phyloP scores from a whole-genome alignment of 2,888 invertebrate genomes.

The Stenurella melanura region DNA sequence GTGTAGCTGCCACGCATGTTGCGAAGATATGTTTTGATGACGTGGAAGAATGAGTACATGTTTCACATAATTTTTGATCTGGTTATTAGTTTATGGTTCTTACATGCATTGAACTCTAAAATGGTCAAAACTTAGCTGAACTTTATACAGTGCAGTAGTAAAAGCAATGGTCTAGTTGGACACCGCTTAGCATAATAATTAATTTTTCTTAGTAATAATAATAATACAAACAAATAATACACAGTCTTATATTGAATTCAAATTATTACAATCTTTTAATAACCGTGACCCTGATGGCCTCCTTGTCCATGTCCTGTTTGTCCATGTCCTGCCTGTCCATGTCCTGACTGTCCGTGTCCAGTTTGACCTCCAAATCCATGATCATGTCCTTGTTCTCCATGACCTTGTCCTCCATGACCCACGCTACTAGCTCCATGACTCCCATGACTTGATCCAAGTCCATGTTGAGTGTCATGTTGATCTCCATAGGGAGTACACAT shows the following conservation, averaged over 20 bases:
- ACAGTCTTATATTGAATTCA: not conserved
- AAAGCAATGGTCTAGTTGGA: too few relatives aligned
- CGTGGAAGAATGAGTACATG: too few relatives aligned
- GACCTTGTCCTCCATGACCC: not conserved
- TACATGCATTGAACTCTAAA: too few relatives aligned
- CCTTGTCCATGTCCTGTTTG: not conserved
- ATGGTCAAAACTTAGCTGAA: too few relatives aligned
- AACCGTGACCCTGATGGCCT: not conserved
- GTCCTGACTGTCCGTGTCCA: not conserved
- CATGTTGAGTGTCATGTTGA: not conserved
- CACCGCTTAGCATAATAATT: too few relatives aligned
- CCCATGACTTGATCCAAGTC: not conserved
- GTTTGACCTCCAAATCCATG: not conserved
- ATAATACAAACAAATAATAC: too few relatives aligned
- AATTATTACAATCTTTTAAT: conserved; percentile 10
- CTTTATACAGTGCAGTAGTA: too few relatives aligned
- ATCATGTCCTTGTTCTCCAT: not conserved
- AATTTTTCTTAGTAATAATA: too few relatives aligned
- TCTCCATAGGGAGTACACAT: not conserved
- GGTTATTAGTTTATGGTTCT: too few relatives aligned
- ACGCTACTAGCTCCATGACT: not conserved
- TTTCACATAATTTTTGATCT: too few relatives aligned
- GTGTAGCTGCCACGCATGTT: too few relatives aligned
- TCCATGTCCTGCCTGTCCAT: not conserved
- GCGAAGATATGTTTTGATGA: too few relatives aligned